A percentile compares a stretch with the other conserved stretches of the same genome.
These are phyloP conservation scores for Fregata magnificens DNA, from an alignment of 2,113 vertebrate genomes.

Conservation along the genomic window DNA sequence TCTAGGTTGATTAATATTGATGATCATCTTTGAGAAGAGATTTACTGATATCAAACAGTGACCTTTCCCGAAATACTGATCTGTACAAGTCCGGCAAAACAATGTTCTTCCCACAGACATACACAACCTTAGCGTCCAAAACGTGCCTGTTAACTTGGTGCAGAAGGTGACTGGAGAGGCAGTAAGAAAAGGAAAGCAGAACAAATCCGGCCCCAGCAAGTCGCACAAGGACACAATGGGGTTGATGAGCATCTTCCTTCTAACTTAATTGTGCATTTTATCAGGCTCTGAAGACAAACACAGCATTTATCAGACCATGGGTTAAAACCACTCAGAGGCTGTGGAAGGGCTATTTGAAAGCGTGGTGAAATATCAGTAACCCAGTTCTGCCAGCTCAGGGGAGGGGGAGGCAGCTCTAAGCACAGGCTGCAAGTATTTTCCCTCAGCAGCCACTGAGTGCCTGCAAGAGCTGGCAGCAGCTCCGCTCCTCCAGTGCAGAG, in stretches of 20 bases:
- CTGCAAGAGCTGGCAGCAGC: not conserved
- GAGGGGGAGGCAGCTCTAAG: not conserved
- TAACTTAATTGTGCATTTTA: not conserved
- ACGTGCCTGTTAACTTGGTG: not conserved
- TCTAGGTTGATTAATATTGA: not conserved
- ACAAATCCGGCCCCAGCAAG: not conserved
- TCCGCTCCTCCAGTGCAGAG: rapidly evolving
- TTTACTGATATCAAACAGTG: not conserved
- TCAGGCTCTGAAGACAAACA: not conserved
- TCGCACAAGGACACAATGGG: not conserved
- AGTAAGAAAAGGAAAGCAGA: not conserved
- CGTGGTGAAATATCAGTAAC: not conserved
- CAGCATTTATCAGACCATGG: not conserved
- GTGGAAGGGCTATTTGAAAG: not conserved
- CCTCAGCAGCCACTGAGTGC: not conserved
- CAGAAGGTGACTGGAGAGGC: too few relatives aligned
- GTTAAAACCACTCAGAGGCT: not conserved
- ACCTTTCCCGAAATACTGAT: not conserved
- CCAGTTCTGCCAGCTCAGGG: not conserved
- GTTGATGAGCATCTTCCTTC: not conserved
- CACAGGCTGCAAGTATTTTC: too few relatives aligned
- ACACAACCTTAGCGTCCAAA: not conserved
- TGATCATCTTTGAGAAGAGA: not conserved
- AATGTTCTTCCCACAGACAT: not conserved
- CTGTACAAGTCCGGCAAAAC: not conserved